These are phyloP conservation scores for Dryobota labecula DNA, from an alignment of 2,888 invertebrate species.

Conservation along the genomic window DNA sequence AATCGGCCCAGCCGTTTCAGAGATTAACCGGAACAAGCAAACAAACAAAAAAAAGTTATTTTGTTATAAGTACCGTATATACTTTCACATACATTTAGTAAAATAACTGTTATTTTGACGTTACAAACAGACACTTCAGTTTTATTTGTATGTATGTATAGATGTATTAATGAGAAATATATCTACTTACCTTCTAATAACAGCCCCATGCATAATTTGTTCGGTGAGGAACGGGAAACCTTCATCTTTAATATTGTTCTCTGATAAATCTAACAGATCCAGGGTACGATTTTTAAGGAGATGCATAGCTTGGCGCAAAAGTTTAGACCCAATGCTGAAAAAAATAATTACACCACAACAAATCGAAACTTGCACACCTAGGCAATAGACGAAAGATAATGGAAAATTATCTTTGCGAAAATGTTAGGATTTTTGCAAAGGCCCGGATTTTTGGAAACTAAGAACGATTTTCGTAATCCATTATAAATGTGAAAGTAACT, in stretches of 20 bases:
- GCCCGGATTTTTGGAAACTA: neutral
- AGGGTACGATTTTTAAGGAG: constrained; percentile 1
- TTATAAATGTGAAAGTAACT: too few species aligned
- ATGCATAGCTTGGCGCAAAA: neutral
- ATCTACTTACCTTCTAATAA: constrained; percentile 18
- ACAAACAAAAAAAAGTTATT: too few species aligned
- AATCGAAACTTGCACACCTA: too few species aligned
- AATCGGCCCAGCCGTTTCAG: too few species aligned
- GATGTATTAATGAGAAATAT: too few species aligned
- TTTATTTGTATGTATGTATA: too few species aligned
- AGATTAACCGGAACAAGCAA: too few species aligned
- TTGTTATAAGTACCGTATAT: too few species aligned
- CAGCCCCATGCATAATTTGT: constrained; percentile 24
- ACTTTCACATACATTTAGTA: too few species aligned
- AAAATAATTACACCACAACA: too few species aligned
- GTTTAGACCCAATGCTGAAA: constrained; percentile 21
- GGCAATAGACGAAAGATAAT: neutral
- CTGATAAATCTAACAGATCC: constrained; percentile 28
- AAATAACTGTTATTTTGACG: too few species aligned
- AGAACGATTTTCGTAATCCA: neutral
- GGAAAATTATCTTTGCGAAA: neutral
- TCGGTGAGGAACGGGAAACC: constrained; percentile 16
- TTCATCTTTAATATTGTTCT: constrained; percentile 25
- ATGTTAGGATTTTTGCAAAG: neutral
- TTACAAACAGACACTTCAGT: too few species aligned